Conservation (phyloP, 23 tunicate species). For the Clavelina lepadiformis region DNA sequence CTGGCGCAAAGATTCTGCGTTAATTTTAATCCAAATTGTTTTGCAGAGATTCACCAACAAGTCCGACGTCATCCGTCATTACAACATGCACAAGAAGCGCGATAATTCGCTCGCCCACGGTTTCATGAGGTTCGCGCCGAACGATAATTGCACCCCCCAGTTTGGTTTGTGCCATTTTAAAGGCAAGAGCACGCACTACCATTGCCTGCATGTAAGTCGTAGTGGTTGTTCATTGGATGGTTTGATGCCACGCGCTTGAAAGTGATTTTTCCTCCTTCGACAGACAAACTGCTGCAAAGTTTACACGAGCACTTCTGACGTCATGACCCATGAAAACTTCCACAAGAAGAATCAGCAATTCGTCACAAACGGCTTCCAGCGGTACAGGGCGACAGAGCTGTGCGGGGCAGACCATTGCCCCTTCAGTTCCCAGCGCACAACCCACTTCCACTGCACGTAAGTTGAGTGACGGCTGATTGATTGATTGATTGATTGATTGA, state of each 20-base stretch:
- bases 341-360: constrained; percentile 70
- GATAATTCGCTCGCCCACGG: constrained; percentile 87
- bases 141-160: constrained; percentile 50
- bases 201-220: constrained; percentile 78
- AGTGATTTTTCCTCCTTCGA: not conserved
- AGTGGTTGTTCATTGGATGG: not conserved
- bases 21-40: not conserved
- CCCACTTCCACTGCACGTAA: constrained; percentile 94
- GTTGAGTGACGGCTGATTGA: constrained; percentile 22
- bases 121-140: constrained; percentile 86
- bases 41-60: constrained; percentile 87
- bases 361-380: constrained; percentile 73
- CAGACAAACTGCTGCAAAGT: constrained; percentile 81
- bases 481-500: not conserved
- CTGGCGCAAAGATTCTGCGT: not conserved
- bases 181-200: constrained; percentile 92
- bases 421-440: constrained; percentile 45
- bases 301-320: constrained; percentile 90
- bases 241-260: not conserved
- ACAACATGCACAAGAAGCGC: constrained; percentile 95
- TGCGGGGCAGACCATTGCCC: constrained; percentile 47
- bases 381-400: constrained; percentile 64
- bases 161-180: constrained; percentile 60
- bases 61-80: constrained; percentile 87
- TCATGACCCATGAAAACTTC: constrained; percentile 90